Base-by-base conservation (phyloP, 2,797 vertebrate genomes). In the Lithobates pipiens region DNA sequence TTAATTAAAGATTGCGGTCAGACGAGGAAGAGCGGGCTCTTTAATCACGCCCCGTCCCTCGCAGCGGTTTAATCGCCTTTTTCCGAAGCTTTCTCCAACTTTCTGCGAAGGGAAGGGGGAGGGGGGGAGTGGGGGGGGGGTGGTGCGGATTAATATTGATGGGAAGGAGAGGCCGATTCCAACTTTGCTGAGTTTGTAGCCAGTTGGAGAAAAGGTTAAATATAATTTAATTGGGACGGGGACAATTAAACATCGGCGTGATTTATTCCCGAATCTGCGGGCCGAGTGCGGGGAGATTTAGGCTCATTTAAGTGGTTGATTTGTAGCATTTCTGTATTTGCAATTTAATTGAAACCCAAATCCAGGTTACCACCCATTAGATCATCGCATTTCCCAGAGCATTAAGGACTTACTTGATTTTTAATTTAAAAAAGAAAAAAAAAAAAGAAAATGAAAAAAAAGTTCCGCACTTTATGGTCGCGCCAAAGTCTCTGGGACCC, bases 321-420 rank as follows among this genome's bases (percentile, higher is more conserved):
- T 82, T 63, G 71, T 39, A 61, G 54, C 80, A 29, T 73, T 63
- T 82, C 34, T 74, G 71, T 21, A 74, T 63, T 50, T 74, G 34
- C 42, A 39, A 44, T 63, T 54, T 61, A 63, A 82, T 73, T 73
- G 63, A 39, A 73, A 23, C 21, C 15, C 23, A 71, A 54, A 82
- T 77, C 76, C 63, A 27, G 34, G 76, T 39, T 42, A 13, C 29
- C 21, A 10, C 34, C 65, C 76, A 67, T 13, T 36, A 65, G 61
- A 77, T 65, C 76, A 25, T 25, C 61, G 29, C 8, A 42, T 67
- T 72, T 39, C 36, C 57, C 61, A n/a, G 15, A 77, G 54, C 34
- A 63, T 27, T 63, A 27, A 23, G 18, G 18, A 65, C 29, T 42
- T 72, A 42, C 70, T 72, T 11, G 6, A 21, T 23, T 72, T 71